phyloP scores from a whole-genome alignment of 1,140 invertebrate species.

The Heterodera schachtii region DNA sequence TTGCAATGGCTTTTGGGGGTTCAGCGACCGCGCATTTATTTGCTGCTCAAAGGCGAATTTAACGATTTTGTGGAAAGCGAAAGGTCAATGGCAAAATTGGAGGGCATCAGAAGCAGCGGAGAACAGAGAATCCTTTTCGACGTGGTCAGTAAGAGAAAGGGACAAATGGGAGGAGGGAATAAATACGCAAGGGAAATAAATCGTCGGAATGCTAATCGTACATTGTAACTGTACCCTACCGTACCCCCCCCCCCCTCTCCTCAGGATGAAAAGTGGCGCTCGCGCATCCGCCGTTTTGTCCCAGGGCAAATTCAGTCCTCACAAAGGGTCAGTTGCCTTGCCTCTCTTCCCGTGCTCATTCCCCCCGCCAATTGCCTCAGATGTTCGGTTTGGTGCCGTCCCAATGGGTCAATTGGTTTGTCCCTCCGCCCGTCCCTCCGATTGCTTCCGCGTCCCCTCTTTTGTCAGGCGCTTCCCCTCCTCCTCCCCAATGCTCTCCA shows the following conservation, averaged over 20 bases:
- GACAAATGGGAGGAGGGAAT: too few species aligned
- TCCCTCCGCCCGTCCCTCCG: conserved; percentile 9
- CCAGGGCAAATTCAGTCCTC: neutral
- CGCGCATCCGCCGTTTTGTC: conserved; percentile 23
- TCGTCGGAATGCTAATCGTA: too few species aligned
- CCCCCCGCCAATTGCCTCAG: neutral
- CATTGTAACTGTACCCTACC: too few species aligned
- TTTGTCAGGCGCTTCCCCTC: conserved; percentile 9
- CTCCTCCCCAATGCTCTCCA: conserved; percentile 54
- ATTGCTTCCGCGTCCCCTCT: conserved; percentile 9
- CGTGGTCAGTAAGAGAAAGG: conserved; percentile 34
- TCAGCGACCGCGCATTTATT: conserved; percentile 43
- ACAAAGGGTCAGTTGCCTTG: neutral
- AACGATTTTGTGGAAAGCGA: conserved; percentile 54
- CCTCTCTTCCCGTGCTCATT: neutral
- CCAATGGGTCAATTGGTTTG: conserved; percentile 5
- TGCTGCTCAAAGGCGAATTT: conserved; percentile 46
- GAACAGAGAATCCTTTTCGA: conserved; percentile 46
- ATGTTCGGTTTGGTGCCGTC: conserved; percentile 1
- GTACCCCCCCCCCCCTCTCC: neutral
- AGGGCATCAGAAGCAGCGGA: conserved; percentile 5
- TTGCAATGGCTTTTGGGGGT: conserved; percentile 53
- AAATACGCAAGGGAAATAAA: too few species aligned
- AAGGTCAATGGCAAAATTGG: conserved; percentile 25
- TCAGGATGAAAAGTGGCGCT: conserved; percentile 27